Evolutionary conservation across 2,888 invertebrate species (phyloP).

Genomic region (Agrypnus murinus): DNA sequence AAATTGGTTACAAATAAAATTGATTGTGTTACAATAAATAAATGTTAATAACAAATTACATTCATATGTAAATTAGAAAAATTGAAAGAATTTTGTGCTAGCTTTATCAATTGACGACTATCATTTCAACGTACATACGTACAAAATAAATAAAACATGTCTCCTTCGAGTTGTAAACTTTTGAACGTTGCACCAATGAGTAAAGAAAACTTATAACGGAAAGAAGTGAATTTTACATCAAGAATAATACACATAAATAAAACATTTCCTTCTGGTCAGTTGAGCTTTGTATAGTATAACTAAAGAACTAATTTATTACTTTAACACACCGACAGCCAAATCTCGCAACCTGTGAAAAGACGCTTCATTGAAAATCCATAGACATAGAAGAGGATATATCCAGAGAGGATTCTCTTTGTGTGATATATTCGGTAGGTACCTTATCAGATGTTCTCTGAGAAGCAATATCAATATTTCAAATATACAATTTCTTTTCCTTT

Average conservation of each 20-base stretch:
- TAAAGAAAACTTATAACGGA: slow-evolving; percentile 17
- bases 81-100: too few relatives aligned
- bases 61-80: too few relatives aligned
- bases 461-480: too few relatives aligned
- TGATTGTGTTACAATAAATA: too few relatives aligned
- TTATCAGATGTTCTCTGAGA: slow-evolving; percentile 15
- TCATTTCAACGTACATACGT: too few relatives aligned
- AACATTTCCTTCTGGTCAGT: slow-evolving; percentile 42
- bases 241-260: slow-evolving; percentile 44
- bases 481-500: too few relatives aligned
- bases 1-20: too few relatives aligned
- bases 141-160: slow-evolving; percentile 23
- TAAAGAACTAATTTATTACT: slow-evolving; percentile 43
- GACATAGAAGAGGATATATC: slow-evolving; percentile 36
- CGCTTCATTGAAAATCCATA: slow-evolving; percentile 40
- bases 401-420: slow-evolving; percentile 38
- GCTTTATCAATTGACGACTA: too few relatives aligned
- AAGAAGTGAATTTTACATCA: slow-evolving; percentile 24
- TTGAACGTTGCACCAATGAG: slow-evolving; percentile 5
- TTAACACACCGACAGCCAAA: slow-evolving; percentile 30
- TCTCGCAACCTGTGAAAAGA: slow-evolving; percentile 35
- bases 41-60: too few relatives aligned
- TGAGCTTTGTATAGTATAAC: slow-evolving; percentile 36
- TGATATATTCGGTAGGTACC: slow-evolving; percentile 29
- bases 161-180: slow-evolving; percentile 7